Percentiles rank a stretch among this genome's conserved stretches.
Evolutionary conservation across 1,140 invertebrate species (phyloP).

Genomic region (Galleria mellonella): DNA sequence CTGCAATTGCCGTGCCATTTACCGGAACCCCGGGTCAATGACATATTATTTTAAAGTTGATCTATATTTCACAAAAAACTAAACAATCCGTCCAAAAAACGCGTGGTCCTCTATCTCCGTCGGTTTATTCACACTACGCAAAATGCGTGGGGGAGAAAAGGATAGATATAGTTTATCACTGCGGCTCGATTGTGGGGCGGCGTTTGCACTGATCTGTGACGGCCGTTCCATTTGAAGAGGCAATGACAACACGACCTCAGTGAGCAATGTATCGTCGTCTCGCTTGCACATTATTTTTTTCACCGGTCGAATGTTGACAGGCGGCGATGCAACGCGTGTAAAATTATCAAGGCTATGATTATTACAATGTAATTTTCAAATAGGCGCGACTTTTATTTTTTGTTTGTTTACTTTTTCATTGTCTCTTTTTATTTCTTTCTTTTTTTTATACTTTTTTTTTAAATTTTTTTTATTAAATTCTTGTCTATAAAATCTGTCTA

Average conservation of each 20-base stretch:
- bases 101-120: slow-evolving; percentile 22
- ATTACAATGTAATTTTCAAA: slow-evolving; percentile 18
- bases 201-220: slow-evolving; percentile 53
- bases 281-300: slow-evolving; percentile 42
- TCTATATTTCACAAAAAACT: slow-evolving; percentile 63
- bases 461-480: neutral
- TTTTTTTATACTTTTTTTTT: neutral
- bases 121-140: neutral
- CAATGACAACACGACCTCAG: slow-evolving; percentile 31
- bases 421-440: neutral
- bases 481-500: neutral
- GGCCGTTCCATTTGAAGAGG: slow-evolving; percentile 54
- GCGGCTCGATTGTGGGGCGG: slow-evolving; percentile 44
- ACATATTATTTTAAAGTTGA: slow-evolving; percentile 59
- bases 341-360: slow-evolving; percentile 27
- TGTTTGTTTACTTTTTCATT: neutral
- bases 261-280: slow-evolving; percentile 28
- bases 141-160: slow-evolving; percentile 22
- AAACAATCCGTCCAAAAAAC: slow-evolving; percentile 32
- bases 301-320: slow-evolving; percentile 26
- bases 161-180: slow-evolving; percentile 24
- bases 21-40: slow-evolving; percentile 44
- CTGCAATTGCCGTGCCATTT: slow-evolving; percentile 12
- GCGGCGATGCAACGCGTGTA: slow-evolving; percentile 25
- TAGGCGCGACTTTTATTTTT: slow-evolving; percentile 9